A percentile compares a stretch with the other conserved stretches of the same genome.
These are phyloP conservation scores for Cygnus atratus DNA, from an alignment of 2,113 vertebrate genomes.

Conservation along the genomic window DNA sequence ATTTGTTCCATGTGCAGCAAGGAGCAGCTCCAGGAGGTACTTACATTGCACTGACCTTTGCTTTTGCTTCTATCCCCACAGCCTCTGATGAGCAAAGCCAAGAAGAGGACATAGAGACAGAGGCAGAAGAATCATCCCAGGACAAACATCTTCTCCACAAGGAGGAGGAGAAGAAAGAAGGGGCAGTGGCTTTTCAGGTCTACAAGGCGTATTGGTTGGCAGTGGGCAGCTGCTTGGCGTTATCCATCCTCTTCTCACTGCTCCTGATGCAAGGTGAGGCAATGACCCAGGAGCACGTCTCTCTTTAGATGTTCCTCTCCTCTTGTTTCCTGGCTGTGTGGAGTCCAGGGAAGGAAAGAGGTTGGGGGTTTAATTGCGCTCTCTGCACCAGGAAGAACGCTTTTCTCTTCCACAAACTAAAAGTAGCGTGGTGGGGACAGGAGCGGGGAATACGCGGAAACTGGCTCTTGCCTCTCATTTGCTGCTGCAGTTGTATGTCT, in stretches of 20 bases:
- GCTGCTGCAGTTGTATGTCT: background rate
- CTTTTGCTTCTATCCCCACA: background rate
- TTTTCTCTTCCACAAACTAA: background rate
- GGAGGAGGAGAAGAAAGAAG: conserved; percentile 89
- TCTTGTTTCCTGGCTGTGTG: background rate
- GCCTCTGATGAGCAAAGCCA: conserved; percentile 25
- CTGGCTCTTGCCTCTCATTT: background rate
- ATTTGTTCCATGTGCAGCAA: background rate
- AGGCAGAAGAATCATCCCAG: conserved; percentile 30
- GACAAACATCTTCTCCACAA: conserved; percentile 18
- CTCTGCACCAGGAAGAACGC: background rate
- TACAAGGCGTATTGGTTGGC: conserved; percentile 90
- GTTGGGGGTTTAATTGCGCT: background rate
- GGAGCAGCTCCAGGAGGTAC: background rate
- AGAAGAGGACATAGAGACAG: conserved; percentile 46
- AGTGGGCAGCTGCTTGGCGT: conserved; percentile 79
- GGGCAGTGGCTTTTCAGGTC: conserved; percentile 86
- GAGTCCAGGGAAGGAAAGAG: background rate
- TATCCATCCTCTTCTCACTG: conserved; percentile 82
- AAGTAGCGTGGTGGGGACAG: background rate
- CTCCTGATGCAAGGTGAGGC: conserved; percentile 93
- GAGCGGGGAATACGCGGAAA: background rate
- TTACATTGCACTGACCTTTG: rapidly evolving
- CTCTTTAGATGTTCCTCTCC: background rate
- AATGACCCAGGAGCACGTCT: background rate